These are phyloP conservation scores for Magallana nippona DNA, from an alignment of 2,888 invertebrate species.

Conservation along the genomic window DNA sequence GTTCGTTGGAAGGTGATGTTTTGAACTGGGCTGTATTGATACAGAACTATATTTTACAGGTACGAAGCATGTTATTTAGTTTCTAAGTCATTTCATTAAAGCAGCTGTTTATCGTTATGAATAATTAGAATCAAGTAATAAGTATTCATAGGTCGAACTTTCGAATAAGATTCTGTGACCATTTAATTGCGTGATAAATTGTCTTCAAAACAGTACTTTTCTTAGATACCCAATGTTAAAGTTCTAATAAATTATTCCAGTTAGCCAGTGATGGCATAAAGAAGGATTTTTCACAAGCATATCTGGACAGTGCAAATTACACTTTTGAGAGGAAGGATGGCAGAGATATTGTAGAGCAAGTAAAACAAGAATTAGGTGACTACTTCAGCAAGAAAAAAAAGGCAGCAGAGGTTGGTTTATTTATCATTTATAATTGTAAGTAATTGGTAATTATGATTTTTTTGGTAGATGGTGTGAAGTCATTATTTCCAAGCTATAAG, in stretches of 20 bases:
- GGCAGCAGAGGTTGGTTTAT: conserved; percentile 74
- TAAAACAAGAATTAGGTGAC: conserved; percentile 74
- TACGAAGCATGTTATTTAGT: conserved; percentile 49
- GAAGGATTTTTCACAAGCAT: conserved; percentile 77
- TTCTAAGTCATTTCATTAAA: no score
- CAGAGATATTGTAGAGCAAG: conserved; percentile 73
- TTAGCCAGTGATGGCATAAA: conserved; percentile 77
- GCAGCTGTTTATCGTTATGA: no score
- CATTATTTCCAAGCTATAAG: no score
- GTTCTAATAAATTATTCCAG: not conserved
- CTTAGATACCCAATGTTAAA: not conserved
- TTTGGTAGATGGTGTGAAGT: no score
- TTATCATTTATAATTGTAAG: no score
- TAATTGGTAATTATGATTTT: no score
- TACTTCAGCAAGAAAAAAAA: conserved; percentile 77
- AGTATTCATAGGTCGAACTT: no score
- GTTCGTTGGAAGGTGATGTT: conserved; percentile 78
- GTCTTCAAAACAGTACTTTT: not conserved
- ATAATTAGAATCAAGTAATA: no score
- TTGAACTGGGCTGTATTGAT: conserved; percentile 80
- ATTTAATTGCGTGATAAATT: no score
- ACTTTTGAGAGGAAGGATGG: conserved; percentile 78
- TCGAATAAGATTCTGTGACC: no score
- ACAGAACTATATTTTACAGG: conserved; percentile 80
- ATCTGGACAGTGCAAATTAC: conserved; percentile 79